Evolutionary conservation across 1,140 invertebrate genomes (phyloP).

Genomic region (Danaus plexippus): DNA sequence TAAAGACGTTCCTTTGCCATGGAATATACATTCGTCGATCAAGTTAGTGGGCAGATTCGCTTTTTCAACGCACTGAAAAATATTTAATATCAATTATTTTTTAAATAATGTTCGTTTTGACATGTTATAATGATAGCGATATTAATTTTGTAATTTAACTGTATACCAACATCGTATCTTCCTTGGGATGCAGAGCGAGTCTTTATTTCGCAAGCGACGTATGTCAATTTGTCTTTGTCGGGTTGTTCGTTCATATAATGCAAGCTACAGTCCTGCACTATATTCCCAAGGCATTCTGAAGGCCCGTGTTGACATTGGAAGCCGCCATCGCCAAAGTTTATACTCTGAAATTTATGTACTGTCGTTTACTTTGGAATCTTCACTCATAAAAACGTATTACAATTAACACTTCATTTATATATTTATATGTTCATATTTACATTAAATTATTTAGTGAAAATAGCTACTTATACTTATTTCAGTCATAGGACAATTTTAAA

Average conservation of each 20-base stretch:
- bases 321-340: conserved; percentile 40
- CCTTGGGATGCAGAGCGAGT: conserved; percentile 32
- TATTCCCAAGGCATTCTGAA: conserved; percentile 50
- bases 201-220: conserved; percentile 54
- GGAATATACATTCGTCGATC: conserved; percentile 38
- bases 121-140: too few relatives aligned
- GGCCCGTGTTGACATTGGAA: conserved; percentile 58
- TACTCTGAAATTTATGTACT: conserved; percentile 38
- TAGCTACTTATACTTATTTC: too few relatives aligned
- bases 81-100: conserved; percentile 6
- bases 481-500: too few relatives aligned
- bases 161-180: conserved; percentile 32
- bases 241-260: conserved; percentile 28
- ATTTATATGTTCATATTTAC: too few relatives aligned
- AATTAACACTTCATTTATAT: too few relatives aligned
- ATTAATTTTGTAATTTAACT: too few relatives aligned
- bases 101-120: background rate
- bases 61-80: conserved; percentile 44
- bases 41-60: conserved; percentile 20
- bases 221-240: conserved; percentile 35
- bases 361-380: too few relatives aligned
- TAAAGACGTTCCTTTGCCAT: conserved; percentile 31
- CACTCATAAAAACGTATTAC: too few relatives aligned
- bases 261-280: conserved; percentile 54
- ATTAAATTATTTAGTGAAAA: too few relatives aligned